Conservation (phyloP, 2,113 vertebrate species). For the Papio anubis region DNA sequence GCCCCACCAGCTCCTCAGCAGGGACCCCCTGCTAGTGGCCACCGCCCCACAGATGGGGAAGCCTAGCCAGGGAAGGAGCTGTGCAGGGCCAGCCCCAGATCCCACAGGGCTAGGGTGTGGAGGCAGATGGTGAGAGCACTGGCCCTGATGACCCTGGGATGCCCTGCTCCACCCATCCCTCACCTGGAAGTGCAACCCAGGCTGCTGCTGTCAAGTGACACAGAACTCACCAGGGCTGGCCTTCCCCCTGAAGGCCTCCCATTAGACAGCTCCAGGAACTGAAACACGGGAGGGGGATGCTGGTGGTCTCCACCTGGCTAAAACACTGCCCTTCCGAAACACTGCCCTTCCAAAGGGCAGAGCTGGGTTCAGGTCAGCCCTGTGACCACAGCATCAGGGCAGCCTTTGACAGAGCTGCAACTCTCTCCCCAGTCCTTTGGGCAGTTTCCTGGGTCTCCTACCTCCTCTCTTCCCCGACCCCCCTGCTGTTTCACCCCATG, state of each 20-base stretch:
- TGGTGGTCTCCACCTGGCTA: neutral
- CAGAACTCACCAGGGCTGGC: neutral
- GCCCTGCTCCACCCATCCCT: neutral
- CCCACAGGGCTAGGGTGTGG: rapidly evolving
- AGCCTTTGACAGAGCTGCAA: neutral
- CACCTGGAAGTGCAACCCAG: neutral
- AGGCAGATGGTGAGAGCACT: neutral
- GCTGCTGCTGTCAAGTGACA: neutral
- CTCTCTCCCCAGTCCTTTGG: neutral
- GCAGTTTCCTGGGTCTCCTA: neutral
- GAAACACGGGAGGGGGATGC: neutral
- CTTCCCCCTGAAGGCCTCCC: neutral
- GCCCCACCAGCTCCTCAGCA: neutral
- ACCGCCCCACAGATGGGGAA: neutral
- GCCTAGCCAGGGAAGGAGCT: neutral
- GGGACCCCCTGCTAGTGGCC: neutral
- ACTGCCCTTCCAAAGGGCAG: neutral
- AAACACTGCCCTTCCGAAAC: neutral
- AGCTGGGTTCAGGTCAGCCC: neutral
- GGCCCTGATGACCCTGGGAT: neutral
- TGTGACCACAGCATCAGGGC: neutral
- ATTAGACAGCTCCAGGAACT: neutral
- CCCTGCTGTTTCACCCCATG: neutral
- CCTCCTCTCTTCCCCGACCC: no score
- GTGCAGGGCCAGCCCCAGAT: neutral